These are phyloP conservation scores for Pachliopta kotzebuea DNA, from an alignment of 2,888 invertebrate genomes.

Conservation along the genomic window DNA sequence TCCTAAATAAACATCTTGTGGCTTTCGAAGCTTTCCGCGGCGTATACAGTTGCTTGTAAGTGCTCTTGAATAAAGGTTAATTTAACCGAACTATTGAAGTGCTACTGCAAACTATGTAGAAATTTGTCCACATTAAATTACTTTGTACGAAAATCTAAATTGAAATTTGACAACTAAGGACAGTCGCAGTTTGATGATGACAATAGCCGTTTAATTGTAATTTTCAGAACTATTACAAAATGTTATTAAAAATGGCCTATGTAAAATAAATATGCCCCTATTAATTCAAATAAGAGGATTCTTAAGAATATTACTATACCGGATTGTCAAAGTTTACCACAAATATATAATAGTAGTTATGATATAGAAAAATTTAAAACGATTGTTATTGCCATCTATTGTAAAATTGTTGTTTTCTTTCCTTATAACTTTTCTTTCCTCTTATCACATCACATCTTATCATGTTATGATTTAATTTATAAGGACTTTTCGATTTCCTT, in stretches of 20 bases:
- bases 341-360: too few relatives aligned
- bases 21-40: not conserved
- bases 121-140: not conserved
- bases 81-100: constrained; percentile 1
- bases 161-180: too few relatives aligned
- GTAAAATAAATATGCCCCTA: too few relatives aligned
- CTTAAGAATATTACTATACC: too few relatives aligned
- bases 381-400: too few relatives aligned
- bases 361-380: too few relatives aligned
- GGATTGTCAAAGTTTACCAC: too few relatives aligned
- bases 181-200: not conserved
- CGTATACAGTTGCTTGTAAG: not conserved
- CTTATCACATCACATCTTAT: too few relatives aligned
- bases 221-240: too few relatives aligned
- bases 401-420: not conserved
- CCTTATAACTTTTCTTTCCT: not conserved
- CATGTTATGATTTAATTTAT: not conserved
- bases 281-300: too few relatives aligned
- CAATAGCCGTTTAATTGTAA: too few relatives aligned
- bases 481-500: not conserved
- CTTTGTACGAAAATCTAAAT: not conserved
- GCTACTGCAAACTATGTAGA: constrained; percentile 1
- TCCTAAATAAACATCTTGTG: constrained; percentile 2
- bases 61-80: not conserved
- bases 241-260: too few relatives aligned